Conservation (phyloP, 2,113 vertebrate genomes). For the Hippoglossus stenolepis region DNA sequence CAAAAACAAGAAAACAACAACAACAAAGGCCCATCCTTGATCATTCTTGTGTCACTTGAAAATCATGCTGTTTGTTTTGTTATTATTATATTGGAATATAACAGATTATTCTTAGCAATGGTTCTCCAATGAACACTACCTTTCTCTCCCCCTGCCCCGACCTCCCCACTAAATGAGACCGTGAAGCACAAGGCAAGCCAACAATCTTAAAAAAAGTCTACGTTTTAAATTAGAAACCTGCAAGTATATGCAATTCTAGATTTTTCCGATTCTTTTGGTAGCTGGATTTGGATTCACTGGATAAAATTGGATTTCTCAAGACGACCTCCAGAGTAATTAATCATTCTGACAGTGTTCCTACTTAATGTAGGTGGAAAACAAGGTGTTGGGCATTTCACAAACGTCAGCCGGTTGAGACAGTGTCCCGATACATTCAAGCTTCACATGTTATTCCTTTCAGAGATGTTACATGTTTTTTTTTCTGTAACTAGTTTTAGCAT, state of each 20-base stretch:
- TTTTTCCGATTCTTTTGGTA: constrained; percentile 16
- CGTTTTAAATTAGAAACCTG: constrained; percentile 40
- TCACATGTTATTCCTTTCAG: constrained; percentile 67
- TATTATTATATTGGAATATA: constrained; percentile 72
- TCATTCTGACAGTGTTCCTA: constrained; percentile 26
- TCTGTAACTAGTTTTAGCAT: constrained; percentile 72
- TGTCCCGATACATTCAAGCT: constrained; percentile 62
- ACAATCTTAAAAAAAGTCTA: constrained; percentile 49
- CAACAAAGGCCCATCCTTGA: constrained; percentile 64
- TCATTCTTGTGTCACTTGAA: constrained; percentile 79
- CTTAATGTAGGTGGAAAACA: not conserved
- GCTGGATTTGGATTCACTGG: constrained; percentile 16
- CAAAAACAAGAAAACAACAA: constrained; percentile 32
- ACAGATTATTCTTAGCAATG: constrained; percentile 70
- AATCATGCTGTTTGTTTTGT: constrained; percentile 76
- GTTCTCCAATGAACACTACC: constrained; percentile 78
- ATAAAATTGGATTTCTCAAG: constrained; percentile 41
- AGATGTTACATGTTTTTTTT: constrained; percentile 70
- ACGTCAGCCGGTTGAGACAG: constrained; percentile 26
- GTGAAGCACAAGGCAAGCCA: constrained; percentile 77
- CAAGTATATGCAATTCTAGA: constrained; percentile 40
- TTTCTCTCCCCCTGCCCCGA: constrained; percentile 34
- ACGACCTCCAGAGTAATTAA: constrained; percentile 14
- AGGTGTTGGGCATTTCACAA: constrained; percentile 55
- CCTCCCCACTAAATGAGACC: constrained; percentile 51